phyloP scores from a whole-genome alignment of 1,140 invertebrate genomes.

The Ceratina calcarata region DNA sequence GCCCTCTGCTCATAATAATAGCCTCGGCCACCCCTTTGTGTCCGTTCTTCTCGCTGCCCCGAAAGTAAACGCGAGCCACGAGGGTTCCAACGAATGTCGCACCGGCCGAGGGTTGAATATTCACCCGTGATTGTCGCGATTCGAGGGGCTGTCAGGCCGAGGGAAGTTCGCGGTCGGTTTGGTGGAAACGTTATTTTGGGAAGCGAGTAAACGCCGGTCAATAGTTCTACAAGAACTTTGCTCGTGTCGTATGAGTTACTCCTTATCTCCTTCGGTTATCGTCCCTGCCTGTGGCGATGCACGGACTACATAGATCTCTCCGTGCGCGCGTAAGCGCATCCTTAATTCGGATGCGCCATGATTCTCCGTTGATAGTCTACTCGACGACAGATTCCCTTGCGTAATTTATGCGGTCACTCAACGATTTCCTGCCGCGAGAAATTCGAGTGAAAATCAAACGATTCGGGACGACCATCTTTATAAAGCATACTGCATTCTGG shows the following conservation, averaged over 20 bases:
- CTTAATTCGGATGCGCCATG: constrained; percentile 16
- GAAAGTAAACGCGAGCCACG: not conserved
- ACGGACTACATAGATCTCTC: not conserved
- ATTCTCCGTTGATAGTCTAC: not conserved
- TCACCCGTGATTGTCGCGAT: not conserved
- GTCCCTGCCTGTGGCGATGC: constrained; percentile 27
- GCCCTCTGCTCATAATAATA: constrained; percentile 40
- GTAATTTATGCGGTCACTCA: constrained; percentile 7
- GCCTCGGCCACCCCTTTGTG: constrained; percentile 25
- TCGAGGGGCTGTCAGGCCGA: not conserved
- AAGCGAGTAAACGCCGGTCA: not conserved
- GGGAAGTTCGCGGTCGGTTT: not conserved
- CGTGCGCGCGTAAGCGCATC: not conserved
- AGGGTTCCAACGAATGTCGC: constrained; percentile 7
- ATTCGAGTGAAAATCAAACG: no score
- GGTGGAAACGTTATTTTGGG: not conserved
- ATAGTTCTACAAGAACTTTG: no score
- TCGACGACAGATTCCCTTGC: not conserved
- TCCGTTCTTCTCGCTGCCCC: not conserved
- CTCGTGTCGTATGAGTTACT: no score
- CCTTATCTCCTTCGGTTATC: constrained; percentile 49
- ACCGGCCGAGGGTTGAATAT: not conserved
- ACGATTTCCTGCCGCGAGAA: not conserved
- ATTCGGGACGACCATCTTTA: no score
- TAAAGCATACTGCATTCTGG: no score